Conservation (phyloP, 2,113 vertebrate genomes). For the Elaphurus davidianus region DNA sequence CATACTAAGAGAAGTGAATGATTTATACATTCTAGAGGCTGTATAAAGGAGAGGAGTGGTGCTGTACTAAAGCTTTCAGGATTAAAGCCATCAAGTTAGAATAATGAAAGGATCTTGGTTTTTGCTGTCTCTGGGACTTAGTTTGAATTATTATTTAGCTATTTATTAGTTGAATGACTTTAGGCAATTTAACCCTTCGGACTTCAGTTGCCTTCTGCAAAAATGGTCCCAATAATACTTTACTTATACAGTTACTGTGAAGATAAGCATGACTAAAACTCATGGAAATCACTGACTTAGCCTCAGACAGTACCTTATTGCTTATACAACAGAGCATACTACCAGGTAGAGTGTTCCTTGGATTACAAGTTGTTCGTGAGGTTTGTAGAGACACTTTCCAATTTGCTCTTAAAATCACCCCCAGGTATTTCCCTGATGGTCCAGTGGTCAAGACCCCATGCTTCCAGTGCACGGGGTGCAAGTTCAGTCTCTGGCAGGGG, state of each 20-base stretch:
- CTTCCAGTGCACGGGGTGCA: neutral
- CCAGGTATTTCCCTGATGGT: neutral
- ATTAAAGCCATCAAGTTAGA: neutral
- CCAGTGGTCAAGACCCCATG: neutral
- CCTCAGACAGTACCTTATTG: neutral
- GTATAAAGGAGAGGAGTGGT: neutral
- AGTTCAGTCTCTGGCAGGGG: neutral
- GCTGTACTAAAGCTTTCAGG: neutral
- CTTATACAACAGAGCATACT: neutral
- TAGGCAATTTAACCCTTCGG: neutral
- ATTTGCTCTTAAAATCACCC: neutral
- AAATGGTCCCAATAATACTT: neutral
- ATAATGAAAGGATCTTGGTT: neutral
- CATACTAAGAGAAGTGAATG: neutral
- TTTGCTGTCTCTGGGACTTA: neutral
- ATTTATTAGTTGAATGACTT: neutral
- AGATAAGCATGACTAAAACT: neutral
- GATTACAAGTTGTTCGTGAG: neutral
- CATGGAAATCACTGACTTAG: conserved; percentile 7
- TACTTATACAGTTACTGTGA: neutral
- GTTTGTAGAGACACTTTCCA: neutral
- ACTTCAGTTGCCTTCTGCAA: neutral
- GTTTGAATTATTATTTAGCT: neutral
- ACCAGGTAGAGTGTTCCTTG: neutral
- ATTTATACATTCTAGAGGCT: neutral